These are phyloP conservation scores for Corynorhinus townsendii DNA, from an alignment of 2,113 vertebrate genomes.

Conservation along the genomic window DNA sequence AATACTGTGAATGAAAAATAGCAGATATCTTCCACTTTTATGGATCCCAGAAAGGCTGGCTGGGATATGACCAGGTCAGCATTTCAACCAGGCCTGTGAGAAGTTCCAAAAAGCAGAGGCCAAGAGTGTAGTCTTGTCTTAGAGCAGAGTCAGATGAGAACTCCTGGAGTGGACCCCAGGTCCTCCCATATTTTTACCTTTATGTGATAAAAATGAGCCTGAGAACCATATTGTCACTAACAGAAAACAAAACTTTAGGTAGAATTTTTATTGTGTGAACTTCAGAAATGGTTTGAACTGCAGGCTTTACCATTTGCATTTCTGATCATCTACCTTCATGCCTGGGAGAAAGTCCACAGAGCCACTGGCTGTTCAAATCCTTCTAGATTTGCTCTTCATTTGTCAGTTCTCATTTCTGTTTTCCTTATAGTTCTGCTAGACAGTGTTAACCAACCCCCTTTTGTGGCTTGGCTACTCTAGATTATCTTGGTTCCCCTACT, in stretches of 20 bases:
- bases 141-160: neutral
- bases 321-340: slow-evolving; percentile 5
- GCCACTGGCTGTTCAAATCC: neutral
- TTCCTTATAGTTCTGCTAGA: neutral
- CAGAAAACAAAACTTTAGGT: neutral
- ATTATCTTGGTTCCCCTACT: neutral
- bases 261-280: neutral
- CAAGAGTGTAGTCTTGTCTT: neutral
- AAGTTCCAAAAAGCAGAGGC: neutral
- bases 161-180: neutral
- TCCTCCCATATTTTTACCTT: neutral
- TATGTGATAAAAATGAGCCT: neutral
- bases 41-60: neutral
- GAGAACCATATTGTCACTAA: neutral
- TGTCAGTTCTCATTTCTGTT: neutral
- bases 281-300: slow-evolving; percentile 8
- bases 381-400: neutral
- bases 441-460: neutral
- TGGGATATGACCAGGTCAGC: neutral
- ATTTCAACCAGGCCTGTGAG: neutral
- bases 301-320: neutral
- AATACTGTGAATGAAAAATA: neutral
- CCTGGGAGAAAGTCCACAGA: neutral
- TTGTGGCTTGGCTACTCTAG: neutral
- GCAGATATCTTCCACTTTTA: neutral